phyloP scores from a whole-genome alignment of 2,888 invertebrate genomes.

The Tineola bisselliella region DNA sequence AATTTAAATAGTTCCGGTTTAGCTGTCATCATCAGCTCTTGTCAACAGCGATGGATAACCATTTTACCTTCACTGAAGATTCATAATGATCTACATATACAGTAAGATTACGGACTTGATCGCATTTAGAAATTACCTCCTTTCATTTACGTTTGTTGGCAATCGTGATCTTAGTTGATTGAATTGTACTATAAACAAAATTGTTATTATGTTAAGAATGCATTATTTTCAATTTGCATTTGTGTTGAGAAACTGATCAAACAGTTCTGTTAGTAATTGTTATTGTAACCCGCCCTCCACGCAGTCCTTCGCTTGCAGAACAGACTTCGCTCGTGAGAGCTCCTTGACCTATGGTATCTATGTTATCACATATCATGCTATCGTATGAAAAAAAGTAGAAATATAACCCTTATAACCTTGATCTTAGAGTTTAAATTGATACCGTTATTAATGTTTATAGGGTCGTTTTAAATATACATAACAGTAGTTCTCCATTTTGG shows the following conservation, averaged over 20 bases:
- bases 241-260: conserved; percentile 5
- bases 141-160: background rate
- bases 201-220: background rate
- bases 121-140: background rate
- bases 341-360: conserved; percentile 5
- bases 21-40: background rate
- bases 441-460: background rate
- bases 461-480: background rate
- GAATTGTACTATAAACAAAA: background rate
- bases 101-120: background rate
- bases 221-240: background rate
- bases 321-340: conserved; percentile 3
- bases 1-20: background rate
- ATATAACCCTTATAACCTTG: background rate
- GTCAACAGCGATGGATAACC: background rate
- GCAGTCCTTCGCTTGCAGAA: background rate
- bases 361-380: background rate
- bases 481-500: background rate
- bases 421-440: background rate
- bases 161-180: background rate
- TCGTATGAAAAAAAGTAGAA: background rate
- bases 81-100: background rate
- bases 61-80: background rate
- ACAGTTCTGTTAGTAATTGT: background rate
- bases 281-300: background rate